Percentiles rank a stretch among this genome's conserved stretches.
Conservation (phyloP, 2,113 vertebrate species). For the Vombatus ursinus region DNA sequence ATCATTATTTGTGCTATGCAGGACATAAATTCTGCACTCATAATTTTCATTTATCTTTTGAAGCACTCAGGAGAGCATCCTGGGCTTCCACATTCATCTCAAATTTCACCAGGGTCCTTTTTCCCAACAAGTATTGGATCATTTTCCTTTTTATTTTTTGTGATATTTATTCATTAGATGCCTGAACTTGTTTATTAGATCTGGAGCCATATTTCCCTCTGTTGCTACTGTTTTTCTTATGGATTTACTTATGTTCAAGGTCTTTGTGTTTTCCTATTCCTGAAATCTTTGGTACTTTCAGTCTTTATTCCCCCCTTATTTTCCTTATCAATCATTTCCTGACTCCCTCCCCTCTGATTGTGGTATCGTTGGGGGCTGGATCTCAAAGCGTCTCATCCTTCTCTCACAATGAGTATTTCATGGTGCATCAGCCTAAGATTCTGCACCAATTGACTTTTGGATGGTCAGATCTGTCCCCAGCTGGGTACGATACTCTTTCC, state of each 20-base stretch:
- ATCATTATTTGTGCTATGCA: not conserved
- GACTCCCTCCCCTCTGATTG: not conserved
- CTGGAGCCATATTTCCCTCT: not conserved
- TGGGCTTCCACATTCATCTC: not conserved
- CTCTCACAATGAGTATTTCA: not conserved
- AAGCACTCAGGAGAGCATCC: not conserved
- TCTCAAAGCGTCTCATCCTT: not conserved
- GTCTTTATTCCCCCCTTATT: not conserved
- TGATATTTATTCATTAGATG: not conserved
- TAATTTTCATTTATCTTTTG: not conserved
- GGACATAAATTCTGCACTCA: not conserved
- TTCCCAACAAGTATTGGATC: not conserved
- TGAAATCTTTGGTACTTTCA: not conserved
- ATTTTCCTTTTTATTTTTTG: not conserved
- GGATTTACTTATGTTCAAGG: not conserved
- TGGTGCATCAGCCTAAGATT: not conserved
- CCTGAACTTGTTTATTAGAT: not conserved
- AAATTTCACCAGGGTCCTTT: not conserved
- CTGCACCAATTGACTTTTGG: not conserved
- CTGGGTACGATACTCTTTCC: not conserved
- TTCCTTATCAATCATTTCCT: not conserved
- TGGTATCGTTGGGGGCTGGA: not conserved
- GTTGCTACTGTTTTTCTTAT: too few species aligned
- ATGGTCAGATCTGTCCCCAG: not conserved
- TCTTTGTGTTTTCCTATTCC: not conserved